Evolutionary conservation across 1,140 invertebrate species (phyloP), one percentile per base, ranked within the genome.

Genomic region (Drosophila saltans): DNA sequence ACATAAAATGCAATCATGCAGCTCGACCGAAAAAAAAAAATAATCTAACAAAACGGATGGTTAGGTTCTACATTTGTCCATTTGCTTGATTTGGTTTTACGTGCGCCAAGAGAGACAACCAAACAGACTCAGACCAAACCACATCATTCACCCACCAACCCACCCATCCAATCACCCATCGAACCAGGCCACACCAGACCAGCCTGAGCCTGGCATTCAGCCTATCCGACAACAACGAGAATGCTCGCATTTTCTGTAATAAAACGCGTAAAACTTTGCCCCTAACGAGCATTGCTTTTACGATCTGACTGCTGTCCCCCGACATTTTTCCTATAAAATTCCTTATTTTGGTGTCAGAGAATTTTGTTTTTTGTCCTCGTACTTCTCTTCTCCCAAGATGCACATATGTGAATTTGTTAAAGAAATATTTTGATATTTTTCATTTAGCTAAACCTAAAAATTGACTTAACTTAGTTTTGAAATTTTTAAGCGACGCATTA

Each of bases 1-100:
- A 89, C 83, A 88, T 88, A 84, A 88, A 88, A 88, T 88, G 84
- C 83, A 88, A 89, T 89, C 84, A 88, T 83, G 83, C 83, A 86
- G 84, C 80, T 73, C 63, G 58, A 6, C 21, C 6, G 41, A 66
- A 63, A 66, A 69, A 62, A 60, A 52, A 33, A 72, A 80, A 68
- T 63, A 68, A 69, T 68, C 64, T 57, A 41, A 60, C 60, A 36
- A 52, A 30, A 16, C 3, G 10, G 21, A 8, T 43, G 26, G 26
- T 43, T 26, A 43, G 6, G 24, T 59, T 36, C 26, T 21, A 59
- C 72, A 71, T 82, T 63, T 77, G 65, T 82, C 79, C 83, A 82
- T 86, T 86, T 81, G 83, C 83, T 85, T 86, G 83, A 86, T 86
- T 82, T 88, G 83, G 67, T 86, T 86, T 88, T 86, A 86, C 83